Base-by-base conservation (phyloP, 2,113 vertebrate genomes). In the Macquaria australasica region DNA sequence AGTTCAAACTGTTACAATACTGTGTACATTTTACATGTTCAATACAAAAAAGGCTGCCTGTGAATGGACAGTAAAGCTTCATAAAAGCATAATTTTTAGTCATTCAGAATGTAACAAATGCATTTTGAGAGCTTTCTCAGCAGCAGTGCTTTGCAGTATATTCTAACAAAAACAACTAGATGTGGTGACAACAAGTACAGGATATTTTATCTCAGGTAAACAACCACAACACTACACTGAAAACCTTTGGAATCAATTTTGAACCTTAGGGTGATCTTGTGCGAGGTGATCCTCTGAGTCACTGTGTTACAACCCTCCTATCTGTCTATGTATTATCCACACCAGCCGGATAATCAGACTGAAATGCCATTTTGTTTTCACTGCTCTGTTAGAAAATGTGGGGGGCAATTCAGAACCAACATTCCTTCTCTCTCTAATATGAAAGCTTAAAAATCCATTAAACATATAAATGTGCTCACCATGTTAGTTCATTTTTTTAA, bases 281-380 rank as follows among this genome's bases (percentile, higher is more conserved):
- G 21, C 8, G 11, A 56, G 59, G 50, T 25, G 50, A 64, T 51
- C 55, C 15, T 66, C 60, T 56, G 41, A 37, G 55, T 31, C 73
- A 28, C 23, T 0, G 3, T 55, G 48, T 45, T 43, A 55, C 15
- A 64, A 15, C n/a, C 15, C 23, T 66, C 28, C 11, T 12, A 20
- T 55, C 11, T 34, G 9, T 23, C 8, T n/a, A 4, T 71, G 34
- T 25, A 37, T 45, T 18, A 21, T 62, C 48, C 62, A 60, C 37
- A 73, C 20, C 8, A 16, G 64, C 41, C 28, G 41, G 0, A 69
- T 7, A 25, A 62, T 28, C 41, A 25, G 0, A 56, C 43, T 37
- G n/a, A 48, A 55, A 25, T 71, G 70, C 23, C 79, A 75, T 72
- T 83, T 80, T 80, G 63, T 77, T 85, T 64, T 77, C 28, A 72